Conservation (phyloP, 2,797 vertebrate species). For the Telmatherina bonti region DNA sequence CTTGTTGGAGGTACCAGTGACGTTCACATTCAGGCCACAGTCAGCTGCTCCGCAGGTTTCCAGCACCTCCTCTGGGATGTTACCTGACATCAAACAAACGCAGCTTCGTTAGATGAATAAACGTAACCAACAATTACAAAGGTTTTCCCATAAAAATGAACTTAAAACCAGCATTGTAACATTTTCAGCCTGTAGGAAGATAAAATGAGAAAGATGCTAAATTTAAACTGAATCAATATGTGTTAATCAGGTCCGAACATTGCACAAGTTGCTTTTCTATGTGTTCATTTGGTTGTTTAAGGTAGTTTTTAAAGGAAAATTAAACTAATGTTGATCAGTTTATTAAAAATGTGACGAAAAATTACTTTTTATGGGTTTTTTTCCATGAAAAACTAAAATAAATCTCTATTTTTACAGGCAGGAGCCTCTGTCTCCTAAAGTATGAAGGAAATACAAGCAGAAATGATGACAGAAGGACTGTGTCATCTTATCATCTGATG, state of each 20-base stretch:
- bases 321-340: not conserved
- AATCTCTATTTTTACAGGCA: too few relatives aligned
- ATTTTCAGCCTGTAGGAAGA: too few relatives aligned
- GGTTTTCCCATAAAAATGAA: too few relatives aligned
- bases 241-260: not conserved
- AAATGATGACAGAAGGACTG: constrained; percentile 8
- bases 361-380: too few relatives aligned
- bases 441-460: not conserved
- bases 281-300: not conserved
- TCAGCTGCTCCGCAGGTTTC: constrained; percentile 73
- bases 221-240: too few relatives aligned
- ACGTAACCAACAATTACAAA: not conserved
- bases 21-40: constrained; percentile 65
- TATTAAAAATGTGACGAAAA: too few relatives aligned
- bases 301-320: not conserved
- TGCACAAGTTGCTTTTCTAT: not conserved
- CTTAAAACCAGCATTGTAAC: too few relatives aligned
- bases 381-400: not conserved
- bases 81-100: constrained; percentile 47
- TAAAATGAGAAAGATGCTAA: too few relatives aligned
- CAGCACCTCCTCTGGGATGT: constrained; percentile 78
- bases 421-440: not conserved
- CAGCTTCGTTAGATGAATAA: not conserved
- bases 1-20: constrained; percentile 43
- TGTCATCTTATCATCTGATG: constrained; percentile 29